Percentiles rank a stretch among this genome's conserved stretches.
phyloP scores from a whole-genome alignment of 2,113 vertebrate species.

The Cebus imitator region DNA sequence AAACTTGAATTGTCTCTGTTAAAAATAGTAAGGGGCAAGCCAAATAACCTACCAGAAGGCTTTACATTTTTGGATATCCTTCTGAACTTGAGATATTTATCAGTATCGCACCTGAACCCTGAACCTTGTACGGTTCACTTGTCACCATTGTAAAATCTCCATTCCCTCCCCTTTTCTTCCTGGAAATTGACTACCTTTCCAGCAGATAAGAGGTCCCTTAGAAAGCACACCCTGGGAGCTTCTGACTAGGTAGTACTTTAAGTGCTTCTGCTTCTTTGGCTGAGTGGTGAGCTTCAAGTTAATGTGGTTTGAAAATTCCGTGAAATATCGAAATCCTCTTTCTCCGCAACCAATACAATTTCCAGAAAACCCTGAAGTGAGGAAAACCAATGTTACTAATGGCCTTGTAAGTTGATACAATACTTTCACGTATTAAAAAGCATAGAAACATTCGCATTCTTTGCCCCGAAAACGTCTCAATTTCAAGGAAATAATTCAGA shows the following conservation, averaged over 20 bases:
- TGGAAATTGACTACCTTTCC: slow-evolving; percentile 91
- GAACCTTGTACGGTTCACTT: not conserved
- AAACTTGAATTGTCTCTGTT: not conserved
- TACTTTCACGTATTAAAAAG: not conserved
- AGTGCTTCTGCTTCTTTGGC: slow-evolving; percentile 99
- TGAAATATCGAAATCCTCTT: slow-evolving; percentile 99
- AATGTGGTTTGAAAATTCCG: slow-evolving; percentile 99
- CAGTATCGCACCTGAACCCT: not conserved
- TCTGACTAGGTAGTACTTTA: slow-evolving; percentile 99
- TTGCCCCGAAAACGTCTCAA: not conserved
- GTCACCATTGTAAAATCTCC: not conserved
- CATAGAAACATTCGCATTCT: slow-evolving; percentile 18
- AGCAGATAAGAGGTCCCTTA: slow-evolving; percentile 97
- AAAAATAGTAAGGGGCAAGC: not conserved
- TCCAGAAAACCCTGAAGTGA: slow-evolving; percentile 94
- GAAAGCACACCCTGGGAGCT: slow-evolving; percentile 95
- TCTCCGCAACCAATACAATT: slow-evolving; percentile 99
- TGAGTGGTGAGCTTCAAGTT: slow-evolving; percentile 99
- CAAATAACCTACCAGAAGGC: not conserved
- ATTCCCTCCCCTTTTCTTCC: not conserved
- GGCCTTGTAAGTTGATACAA: not conserved
- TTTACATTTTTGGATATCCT: not conserved
- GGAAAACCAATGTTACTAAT: slow-evolving; percentile 34
- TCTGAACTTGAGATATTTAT: slow-evolving; percentile 40
- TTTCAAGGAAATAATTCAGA: slow-evolving; percentile 22